Evolutionary conservation across 2,797 vertebrate genomes (phyloP).

Genomic region (Microctenopoma lineatum): DNA sequence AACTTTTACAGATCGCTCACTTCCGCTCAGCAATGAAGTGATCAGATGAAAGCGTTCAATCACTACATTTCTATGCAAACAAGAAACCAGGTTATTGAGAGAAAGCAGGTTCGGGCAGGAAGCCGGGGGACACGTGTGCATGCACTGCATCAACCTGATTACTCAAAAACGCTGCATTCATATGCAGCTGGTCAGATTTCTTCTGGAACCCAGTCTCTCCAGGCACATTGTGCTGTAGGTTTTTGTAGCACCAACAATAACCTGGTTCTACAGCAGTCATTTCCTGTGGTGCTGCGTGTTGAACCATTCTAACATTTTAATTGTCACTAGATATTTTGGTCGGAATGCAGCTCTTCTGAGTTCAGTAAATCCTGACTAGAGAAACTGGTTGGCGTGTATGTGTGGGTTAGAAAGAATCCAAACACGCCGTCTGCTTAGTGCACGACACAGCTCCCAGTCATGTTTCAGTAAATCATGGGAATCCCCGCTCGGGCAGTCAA

Average conservation of each 20-base stretch:
- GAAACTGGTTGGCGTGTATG: conserved; percentile 5
- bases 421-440: not conserved
- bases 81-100: not conserved
- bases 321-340: not conserved
- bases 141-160: conserved; percentile 2
- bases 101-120: conserved; percentile 18
- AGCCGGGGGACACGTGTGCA: not conserved
- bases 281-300: not conserved
- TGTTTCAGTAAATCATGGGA: conserved; percentile 25
- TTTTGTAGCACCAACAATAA: not conserved
- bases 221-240: not conserved
- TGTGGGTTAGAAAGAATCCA: conserved; percentile 15
- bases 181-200: not conserved
- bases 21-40: conserved; percentile 39
- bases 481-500: not conserved
- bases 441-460: conserved; percentile 8
- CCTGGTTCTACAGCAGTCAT: not conserved
- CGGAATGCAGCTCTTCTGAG: not conserved
- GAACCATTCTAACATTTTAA: not conserved
- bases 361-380: not conserved
- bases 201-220: not conserved
- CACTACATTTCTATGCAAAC: conserved; percentile 2
- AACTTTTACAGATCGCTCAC: conserved; percentile 62
- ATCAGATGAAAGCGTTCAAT: conserved; percentile 3
- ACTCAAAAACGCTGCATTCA: conserved; percentile 3